Base-by-base conservation (phyloP, 2,797 vertebrate species). In the Ficedula albicollis region DNA sequence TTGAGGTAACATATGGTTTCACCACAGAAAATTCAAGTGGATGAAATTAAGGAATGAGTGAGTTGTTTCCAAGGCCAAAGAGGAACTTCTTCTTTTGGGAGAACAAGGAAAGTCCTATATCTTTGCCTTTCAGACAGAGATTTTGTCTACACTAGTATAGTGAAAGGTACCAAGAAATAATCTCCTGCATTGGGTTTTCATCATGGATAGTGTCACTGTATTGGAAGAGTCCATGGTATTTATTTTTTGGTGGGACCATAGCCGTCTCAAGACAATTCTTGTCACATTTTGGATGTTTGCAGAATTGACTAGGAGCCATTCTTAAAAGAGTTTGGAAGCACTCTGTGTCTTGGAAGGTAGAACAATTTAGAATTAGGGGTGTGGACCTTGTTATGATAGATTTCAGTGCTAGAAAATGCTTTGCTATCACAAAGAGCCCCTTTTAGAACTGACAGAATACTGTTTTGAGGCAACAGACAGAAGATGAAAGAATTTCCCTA, bases 191-290 rank as follows among this genome's bases (percentile, higher is more conserved):
- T 51, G 32, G 39, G 55, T 59, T 91, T 92, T 62, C 38, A 39
- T 22, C 22, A 38, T 0, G 0, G 12, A 44, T 18, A 55, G 5
- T 22, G 7, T 55, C 20, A 48, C 6, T 55, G 17, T n/a, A 5
- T 56, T 70, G 58, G 36, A 84, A 78, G 9, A 16, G 13, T n/a
- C 27, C 26, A 23, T 1, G 1, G 13, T 13, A 36, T 56, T 32
- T 13, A 41, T 56, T 29, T 16, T 55, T 48, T 44, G 29, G 4
- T 60, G 16, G 7, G 26, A 89, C 7, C 8, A 21, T 4, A 59
- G 11, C 1, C 13, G 69, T 58, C 68, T 41, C 21, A 58, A 62
- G 25, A 51, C 5, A 62, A 43, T 51, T 25, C n/a, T 74, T 59
- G 17, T 39, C n/a, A 36, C 7, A 20, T 44, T 78, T 83, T 63